Evolutionary conservation across 2,888 invertebrate genomes (phyloP).

Genomic region (Dynastes grantii): DNA sequence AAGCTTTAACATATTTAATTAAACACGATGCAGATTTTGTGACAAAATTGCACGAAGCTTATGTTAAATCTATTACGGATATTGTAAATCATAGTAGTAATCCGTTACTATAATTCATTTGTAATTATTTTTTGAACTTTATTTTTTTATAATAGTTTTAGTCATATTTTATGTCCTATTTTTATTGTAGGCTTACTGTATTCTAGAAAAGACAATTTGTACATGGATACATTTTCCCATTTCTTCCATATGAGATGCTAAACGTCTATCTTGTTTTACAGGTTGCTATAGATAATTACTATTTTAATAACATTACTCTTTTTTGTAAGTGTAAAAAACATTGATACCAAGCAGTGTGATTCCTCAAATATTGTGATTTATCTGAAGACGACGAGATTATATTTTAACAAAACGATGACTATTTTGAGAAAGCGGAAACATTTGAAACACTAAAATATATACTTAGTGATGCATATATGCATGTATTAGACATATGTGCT

Average conservation of each 20-base stretch:
- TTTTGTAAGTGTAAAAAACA: slow-evolving; percentile 9
- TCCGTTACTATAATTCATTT: slow-evolving; percentile 49
- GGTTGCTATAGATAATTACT: slow-evolving; percentile 13
- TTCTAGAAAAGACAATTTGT: slow-evolving; percentile 17
- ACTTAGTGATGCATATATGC: slow-evolving; percentile 39
- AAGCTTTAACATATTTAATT: slow-evolving; percentile 90
- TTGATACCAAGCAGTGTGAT: slow-evolving; percentile 38
- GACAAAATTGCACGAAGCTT: slow-evolving; percentile 92
- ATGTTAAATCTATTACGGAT: slow-evolving; percentile 88
- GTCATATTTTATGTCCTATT: slow-evolving; percentile 43
- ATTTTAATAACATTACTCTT: slow-evolving; percentile 24
- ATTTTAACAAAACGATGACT: slow-evolving; percentile 44
- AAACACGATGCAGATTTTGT: slow-evolving; percentile 92
- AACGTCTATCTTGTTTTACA: slow-evolving; percentile 19
- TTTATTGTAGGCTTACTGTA: slow-evolving; percentile 41
- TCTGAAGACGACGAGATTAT: slow-evolving; percentile 29
- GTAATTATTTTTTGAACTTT: slow-evolving; percentile 38
- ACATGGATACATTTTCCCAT: slow-evolving; percentile 16
- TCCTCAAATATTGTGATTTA: slow-evolving; percentile 46
- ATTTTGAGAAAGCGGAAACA: slow-evolving; percentile 35
- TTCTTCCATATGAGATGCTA: not conserved
- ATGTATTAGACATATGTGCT: slow-evolving; percentile 46
- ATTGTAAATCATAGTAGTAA: slow-evolving; percentile 56
- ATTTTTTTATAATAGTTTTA: slow-evolving; percentile 47
- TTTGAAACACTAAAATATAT: slow-evolving; percentile 22